A percentile compares a stretch with the other conserved stretches of the same genome.
These are phyloP conservation scores for Mixornis gularis DNA, from an alignment of 2,113 vertebrate genomes.

Conservation along the genomic window DNA sequence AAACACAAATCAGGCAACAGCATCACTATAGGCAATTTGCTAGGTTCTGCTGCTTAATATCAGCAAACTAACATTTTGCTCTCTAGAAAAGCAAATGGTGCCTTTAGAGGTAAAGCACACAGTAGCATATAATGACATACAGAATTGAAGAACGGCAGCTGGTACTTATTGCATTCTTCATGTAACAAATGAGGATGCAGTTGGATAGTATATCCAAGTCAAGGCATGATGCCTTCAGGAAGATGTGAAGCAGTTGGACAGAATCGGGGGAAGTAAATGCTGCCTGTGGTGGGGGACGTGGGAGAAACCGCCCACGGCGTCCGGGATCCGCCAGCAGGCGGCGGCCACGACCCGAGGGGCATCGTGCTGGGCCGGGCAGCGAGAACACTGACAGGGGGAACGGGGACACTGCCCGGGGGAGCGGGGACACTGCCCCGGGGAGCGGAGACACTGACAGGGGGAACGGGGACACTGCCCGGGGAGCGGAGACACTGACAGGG, in stretches of 20 bases:
- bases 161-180: background rate
- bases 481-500: accelerated
- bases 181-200: background rate
- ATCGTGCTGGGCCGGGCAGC: background rate
- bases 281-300: no score
- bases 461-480: background rate
- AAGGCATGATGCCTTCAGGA: background rate
- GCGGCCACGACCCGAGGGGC: background rate
- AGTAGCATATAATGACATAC: background rate
- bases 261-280: accelerated
- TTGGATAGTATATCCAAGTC: background rate
- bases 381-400: background rate
- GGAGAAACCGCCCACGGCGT: background rate
- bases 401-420: background rate
- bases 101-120: background rate
- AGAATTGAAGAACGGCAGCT: background rate
- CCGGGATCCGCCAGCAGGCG: background rate
- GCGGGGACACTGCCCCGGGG: background rate
- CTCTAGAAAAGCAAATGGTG: background rate
- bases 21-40: background rate
- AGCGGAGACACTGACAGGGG: no score
- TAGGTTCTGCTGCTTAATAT: background rate
- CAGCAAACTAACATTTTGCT: background rate
- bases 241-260: background rate
- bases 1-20: background rate